These are phyloP conservation scores for Vicugna pacos DNA, from an alignment of 2,113 vertebrate species.

Conservation along the genomic window DNA sequence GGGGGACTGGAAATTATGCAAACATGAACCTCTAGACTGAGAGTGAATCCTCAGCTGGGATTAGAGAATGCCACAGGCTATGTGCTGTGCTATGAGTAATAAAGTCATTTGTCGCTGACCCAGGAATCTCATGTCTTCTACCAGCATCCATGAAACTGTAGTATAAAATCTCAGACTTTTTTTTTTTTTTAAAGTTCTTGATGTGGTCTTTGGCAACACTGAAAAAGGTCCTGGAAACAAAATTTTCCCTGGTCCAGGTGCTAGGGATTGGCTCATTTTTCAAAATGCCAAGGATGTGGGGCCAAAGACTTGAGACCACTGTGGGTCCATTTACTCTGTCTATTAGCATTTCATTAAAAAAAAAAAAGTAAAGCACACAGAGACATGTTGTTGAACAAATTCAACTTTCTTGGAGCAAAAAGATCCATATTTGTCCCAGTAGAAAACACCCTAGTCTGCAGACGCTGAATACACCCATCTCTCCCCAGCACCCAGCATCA, in stretches of 20 bases:
- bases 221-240: conserved; percentile 14
- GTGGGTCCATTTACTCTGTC: not conserved
- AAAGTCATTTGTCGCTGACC: not conserved
- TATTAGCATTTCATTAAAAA: not conserved
- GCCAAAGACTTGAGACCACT: not conserved
- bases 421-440: not conserved
- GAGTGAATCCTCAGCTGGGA: not conserved
- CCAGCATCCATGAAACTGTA: not conserved
- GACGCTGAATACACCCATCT: not conserved
- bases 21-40: not conserved
- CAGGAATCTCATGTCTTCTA: not conserved
- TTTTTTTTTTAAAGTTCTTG: not conserved
- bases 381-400: not conserved
- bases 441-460: not conserved
- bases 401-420: not conserved
- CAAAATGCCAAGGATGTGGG: not conserved
- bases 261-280: not conserved
- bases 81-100: not conserved
- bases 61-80: not conserved
- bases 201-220: not conserved
- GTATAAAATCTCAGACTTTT: not conserved
- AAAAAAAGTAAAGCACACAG: not conserved
- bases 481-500: not conserved
- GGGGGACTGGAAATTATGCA: not conserved
- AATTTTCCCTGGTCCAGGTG: not conserved